Evolutionary conservation across 2,113 vertebrate species (phyloP).

Genomic region (Murina feae): DNA sequence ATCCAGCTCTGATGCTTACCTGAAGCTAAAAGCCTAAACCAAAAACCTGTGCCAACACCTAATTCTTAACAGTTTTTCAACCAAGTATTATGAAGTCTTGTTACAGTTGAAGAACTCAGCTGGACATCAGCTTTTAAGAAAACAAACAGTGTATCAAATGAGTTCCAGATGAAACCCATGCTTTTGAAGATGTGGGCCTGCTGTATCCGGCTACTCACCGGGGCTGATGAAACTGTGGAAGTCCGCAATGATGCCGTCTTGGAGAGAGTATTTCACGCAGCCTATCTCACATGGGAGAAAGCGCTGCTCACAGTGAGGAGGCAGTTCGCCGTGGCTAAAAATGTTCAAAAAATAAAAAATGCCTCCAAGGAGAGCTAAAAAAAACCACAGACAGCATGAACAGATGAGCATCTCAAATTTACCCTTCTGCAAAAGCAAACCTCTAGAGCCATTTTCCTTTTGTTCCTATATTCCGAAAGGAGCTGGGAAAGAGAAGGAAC

Average conservation of each 20-base stretch:
- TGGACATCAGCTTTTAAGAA: not conserved
- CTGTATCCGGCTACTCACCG: constrained; percentile 68
- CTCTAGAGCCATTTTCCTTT: not conserved
- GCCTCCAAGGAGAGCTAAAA: constrained; percentile 74
- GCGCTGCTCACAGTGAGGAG: constrained; percentile 80
- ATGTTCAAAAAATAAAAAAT: constrained; percentile 85
- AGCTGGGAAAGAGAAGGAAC: not conserved
- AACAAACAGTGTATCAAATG: not conserved
- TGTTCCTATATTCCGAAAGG: not conserved
- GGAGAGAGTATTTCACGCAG: constrained; percentile 83
- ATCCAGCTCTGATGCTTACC: not conserved
- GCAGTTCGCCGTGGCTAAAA: constrained; percentile 84
- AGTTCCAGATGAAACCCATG: not conserved
- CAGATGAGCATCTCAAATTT: not conserved
- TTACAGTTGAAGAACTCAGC: constrained; percentile 2
- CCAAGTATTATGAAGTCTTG: not conserved
- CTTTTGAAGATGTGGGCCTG: not conserved
- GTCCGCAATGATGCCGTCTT: constrained; percentile 77
- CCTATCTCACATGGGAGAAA: constrained; percentile 87
- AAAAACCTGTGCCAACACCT: not conserved
- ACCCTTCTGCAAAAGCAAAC: not conserved
- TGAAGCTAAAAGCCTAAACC: not conserved
- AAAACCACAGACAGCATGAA: not conserved
- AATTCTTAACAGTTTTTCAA: not conserved
- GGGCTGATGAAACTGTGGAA: constrained; percentile 85